Conservation (phyloP, 2,113 vertebrate genomes). For the Seriola dumerili region DNA sequence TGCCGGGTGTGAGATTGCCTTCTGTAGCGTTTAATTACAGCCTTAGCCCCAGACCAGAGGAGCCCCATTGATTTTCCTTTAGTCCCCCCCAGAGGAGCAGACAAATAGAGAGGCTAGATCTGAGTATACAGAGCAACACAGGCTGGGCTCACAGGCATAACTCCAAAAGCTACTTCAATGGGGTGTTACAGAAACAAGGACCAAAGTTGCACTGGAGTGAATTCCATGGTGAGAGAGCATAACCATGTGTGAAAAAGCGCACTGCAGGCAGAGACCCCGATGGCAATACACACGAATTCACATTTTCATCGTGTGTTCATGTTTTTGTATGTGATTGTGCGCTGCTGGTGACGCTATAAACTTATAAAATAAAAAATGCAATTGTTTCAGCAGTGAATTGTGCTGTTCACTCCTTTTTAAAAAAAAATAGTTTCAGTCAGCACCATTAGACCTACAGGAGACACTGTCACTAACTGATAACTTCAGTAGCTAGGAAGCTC, state of each 20-base stretch:
- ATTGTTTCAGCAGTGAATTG: no score
- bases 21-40: slow-evolving; percentile 83
- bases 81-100: slow-evolving; percentile 63
- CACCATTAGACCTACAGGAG: no score
- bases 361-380: no score
- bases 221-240: slow-evolving; percentile 47
- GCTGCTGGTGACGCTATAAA: no score
- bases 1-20: slow-evolving; percentile 76
- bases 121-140: slow-evolving; percentile 59
- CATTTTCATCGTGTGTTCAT: neutral
- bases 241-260: slow-evolving; percentile 40
- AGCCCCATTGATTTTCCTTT: slow-evolving; percentile 81
- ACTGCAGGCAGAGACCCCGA: slow-evolving; percentile 8
- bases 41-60: slow-evolving; percentile 65
- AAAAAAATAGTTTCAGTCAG: no score
- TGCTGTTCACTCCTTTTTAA: no score
- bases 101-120: slow-evolving; percentile 73
- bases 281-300: neutral
- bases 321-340: no score
- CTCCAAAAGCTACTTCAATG: slow-evolving; percentile 63
- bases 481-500: no score
- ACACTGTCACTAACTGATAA: no score
- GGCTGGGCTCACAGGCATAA: slow-evolving; percentile 47
- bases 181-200: slow-evolving; percentile 56
- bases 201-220: slow-evolving; percentile 47